These are phyloP conservation scores for Amphibalanus amphitrite DNA, from an alignment of 1,140 invertebrate species.

Conservation along the genomic window DNA sequence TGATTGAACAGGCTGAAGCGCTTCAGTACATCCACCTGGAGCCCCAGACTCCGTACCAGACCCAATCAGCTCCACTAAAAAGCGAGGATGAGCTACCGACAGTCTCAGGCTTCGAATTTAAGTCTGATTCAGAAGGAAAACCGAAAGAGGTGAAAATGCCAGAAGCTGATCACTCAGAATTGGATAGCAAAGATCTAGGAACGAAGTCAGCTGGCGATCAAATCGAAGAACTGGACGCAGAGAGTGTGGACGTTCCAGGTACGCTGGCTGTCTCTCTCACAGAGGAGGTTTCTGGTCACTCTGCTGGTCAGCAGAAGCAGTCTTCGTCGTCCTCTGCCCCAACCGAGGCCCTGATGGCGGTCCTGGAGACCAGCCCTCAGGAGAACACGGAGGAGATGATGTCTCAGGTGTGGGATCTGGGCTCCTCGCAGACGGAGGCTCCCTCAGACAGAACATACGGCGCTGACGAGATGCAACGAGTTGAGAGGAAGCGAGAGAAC, in stretches of 20 bases:
- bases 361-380: not conserved
- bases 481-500: not conserved
- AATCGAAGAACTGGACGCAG: too few relatives aligned
- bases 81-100: too few relatives aligned
- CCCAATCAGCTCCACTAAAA: too few relatives aligned
- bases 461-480: not conserved
- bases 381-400: not conserved
- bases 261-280: not conserved
- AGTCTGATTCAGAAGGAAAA: too few relatives aligned
- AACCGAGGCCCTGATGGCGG: not conserved
- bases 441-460: not conserved
- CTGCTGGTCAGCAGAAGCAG: not conserved
- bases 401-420: not conserved
- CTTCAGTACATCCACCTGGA: too few relatives aligned
- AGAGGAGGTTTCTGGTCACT: not conserved
- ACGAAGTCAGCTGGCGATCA: too few relatives aligned
- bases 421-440: not conserved
- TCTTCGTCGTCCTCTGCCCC: not conserved
- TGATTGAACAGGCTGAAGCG: too few relatives aligned
- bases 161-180: not conserved
- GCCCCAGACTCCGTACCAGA: too few relatives aligned
- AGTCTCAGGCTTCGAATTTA: too few relatives aligned
- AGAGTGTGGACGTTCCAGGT: not conserved
- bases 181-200: not conserved
- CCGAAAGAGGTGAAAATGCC: too few relatives aligned